Evolutionary conservation across 2,113 vertebrate species (phyloP), one percentile per base, ranked within the genome.

Genomic region (Chrysemys picta): DNA sequence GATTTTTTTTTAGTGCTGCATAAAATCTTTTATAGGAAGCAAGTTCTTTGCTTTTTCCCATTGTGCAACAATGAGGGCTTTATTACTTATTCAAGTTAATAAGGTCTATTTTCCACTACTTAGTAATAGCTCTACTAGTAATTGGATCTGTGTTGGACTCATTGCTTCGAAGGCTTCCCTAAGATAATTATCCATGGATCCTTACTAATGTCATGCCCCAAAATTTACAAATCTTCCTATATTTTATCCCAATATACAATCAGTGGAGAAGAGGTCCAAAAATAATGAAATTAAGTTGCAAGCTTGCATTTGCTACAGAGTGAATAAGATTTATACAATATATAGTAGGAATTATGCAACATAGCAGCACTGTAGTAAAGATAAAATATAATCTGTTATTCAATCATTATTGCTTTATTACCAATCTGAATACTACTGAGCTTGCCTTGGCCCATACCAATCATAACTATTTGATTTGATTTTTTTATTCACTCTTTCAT

Each of bases 81-180:
- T 88, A 88, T 92, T 92, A 79, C 49, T 88, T 84, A 72, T 88
- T 92, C 42, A 35, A 56, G 59, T 88, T 92, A 57, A 84, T 80
- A 88, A 84, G 72, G 80, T 92, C 80, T 47, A 56, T 92, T 84
- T 84, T 65, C 11, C 31, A 29, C 62, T 75, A 84, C 27, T 85
- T 89, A 84, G 59, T 85, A 81, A 81, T 88, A 88, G 75, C 57
- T 81, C 85, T 89, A 29, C 45, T 85, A 81, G 45, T 89, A 93
- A 85, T 89, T 84, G 56, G 50, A 89, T 85, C 87, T 81, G n/a
- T 85, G 75, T 81, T 53, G 80, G 72, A 89, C 76, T 93, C 75
- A 72, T 56, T 85, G 50, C 50, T 89, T 75, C 85, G 75, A 49
- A 85, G 35, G 35, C 35, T 89, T 93, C 50, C n/a, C 50, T 81